These are phyloP conservation scores for Urosaurus nigricauda DNA, from an alignment of 2,797 vertebrate species.

Conservation along the genomic window DNA sequence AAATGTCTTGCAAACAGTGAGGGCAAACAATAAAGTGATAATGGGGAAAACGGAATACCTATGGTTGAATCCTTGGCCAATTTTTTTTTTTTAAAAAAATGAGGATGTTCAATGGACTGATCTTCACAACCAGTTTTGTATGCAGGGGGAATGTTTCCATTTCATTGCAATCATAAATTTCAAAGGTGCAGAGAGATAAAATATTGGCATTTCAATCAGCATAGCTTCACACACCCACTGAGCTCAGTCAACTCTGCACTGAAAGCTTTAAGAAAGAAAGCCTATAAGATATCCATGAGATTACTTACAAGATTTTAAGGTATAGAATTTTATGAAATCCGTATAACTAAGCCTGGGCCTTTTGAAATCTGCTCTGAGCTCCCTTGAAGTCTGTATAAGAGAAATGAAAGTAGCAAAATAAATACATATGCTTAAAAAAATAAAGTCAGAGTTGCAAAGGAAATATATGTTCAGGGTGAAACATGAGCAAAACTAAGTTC, in stretches of 20 bases:
- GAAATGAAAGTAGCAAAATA: slow-evolving; percentile 44
- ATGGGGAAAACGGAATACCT: slow-evolving; percentile 57
- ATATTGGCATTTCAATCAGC: slow-evolving; percentile 77
- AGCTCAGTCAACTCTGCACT: slow-evolving; percentile 44
- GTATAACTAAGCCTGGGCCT: slow-evolving; percentile 59
- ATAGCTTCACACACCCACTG: slow-evolving; percentile 23
- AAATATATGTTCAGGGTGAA: slow-evolving; percentile 2
- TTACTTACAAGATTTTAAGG: slow-evolving; percentile 69
- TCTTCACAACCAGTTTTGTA: slow-evolving; percentile 50
- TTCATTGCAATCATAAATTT: slow-evolving; percentile 76
- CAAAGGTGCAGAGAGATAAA: slow-evolving; percentile 54
- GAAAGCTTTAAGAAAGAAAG: slow-evolving; percentile 76
- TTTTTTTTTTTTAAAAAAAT: too few relatives aligned
- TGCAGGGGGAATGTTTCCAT: slow-evolving; percentile 54
- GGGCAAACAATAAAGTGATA: slow-evolving; percentile 62
- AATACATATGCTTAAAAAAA: slow-evolving; percentile 55
- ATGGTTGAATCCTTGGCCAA: slow-evolving; percentile 53
- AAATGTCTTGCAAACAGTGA: slow-evolving; percentile 58
- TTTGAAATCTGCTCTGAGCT: slow-evolving; percentile 71
- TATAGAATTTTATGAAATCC: slow-evolving; percentile 70
- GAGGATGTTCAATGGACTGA: slow-evolving; percentile 38
- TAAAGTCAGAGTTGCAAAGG: slow-evolving; percentile 37
- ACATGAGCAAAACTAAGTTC: not conserved
- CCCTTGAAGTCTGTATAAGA: slow-evolving; percentile 52
- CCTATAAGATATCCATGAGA: slow-evolving; percentile 70